Base-by-base conservation (phyloP, 2,888 invertebrate species). In the Bruchidius siliquastri region DNA sequence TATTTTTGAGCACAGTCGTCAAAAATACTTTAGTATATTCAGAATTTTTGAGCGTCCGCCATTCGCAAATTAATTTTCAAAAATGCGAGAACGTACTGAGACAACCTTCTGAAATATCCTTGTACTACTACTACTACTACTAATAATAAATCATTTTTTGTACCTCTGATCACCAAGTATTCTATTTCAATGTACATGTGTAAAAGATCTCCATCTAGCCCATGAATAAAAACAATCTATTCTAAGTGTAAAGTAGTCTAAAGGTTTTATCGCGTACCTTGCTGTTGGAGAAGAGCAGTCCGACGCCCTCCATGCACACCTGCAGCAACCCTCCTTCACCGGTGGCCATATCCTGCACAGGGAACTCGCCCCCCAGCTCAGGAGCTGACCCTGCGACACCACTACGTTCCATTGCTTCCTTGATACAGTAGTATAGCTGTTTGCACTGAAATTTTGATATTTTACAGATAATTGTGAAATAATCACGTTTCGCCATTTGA, bases 261-360 rank as follows among this genome's bases (percentile, higher is more conserved):
- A 49, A 49, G 1, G 3, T 8, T 49, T 1, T 49, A 49, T 18
- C 49, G 49, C 71, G 68, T 93, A 99, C 99, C 97, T 99, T 99
- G 93, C 98, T 98, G 88, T 98, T 97, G 83, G 97, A 98, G 90
- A 99, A 98, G 83, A 99, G 94, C 81, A 99, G 93, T 82, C 98
- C 98, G 83, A 99, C 98, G 84, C 99, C 99, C 88, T 99, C 99
- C 92, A 99, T 97, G 91, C 99, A 98, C 86, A 99, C 98, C 91
- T 96, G 96, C 82, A 99, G 92, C 74, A 99, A 91, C 0, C 99
- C 99, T 76, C 99, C 99, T 88, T 99, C 98, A 71, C 98, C 98
- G 13, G 97, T 95, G 82, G 93, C 94, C 90, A 99, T 94, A 87
- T 99, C 99, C 87, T 98, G 98, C 66, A 99, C 96, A 3, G 99